Percentiles rank a stretch among this genome's conserved stretches.
Evolutionary conservation across 2,113 vertebrate species (phyloP).

Genomic region (Okapia johnstoni): DNA sequence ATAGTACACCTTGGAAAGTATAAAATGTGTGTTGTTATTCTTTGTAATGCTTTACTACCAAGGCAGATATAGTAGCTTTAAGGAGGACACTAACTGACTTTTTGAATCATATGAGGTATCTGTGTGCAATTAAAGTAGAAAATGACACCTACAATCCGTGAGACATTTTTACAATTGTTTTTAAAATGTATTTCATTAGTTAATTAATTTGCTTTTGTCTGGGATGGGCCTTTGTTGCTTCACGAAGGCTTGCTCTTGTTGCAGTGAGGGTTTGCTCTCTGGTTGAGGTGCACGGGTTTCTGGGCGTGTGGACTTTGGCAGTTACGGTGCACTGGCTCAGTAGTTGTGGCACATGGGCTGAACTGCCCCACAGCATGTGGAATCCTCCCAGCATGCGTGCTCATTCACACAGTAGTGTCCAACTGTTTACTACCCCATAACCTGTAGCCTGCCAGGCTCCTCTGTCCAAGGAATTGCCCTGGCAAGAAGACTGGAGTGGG

Average conservation of each 20-base stretch:
- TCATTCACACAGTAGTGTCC: background rate
- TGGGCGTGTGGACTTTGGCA: fast-evolving
- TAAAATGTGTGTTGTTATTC: slow-evolving; percentile 41
- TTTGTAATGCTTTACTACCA: slow-evolving; percentile 57
- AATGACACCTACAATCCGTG: slow-evolving; percentile 21
- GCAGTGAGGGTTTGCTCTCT: background rate
- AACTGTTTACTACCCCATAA: background rate
- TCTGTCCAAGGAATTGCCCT: background rate
- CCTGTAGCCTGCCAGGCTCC: background rate
- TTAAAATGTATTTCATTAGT: background rate
- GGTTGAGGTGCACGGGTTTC: fast-evolving
- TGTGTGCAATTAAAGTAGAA: slow-evolving; percentile 33
- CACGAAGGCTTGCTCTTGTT: background rate
- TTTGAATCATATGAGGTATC: slow-evolving; percentile 52
- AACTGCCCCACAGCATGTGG: background rate
- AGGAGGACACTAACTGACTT: background rate
- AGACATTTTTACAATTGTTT: background rate
- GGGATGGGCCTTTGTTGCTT: background rate
- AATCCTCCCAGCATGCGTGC: background rate
- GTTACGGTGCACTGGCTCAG: background rate
- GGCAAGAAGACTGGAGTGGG: background rate
- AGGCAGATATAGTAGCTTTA: slow-evolving; percentile 56
- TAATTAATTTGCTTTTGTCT: background rate
- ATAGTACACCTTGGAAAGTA: background rate
- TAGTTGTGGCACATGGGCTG: background rate